A percentile compares a stretch with the other conserved stretches of the same genome.
These are phyloP conservation scores for Clarias platycephalus DNA, from an alignment of 2,797 vertebrate genomes.

Conservation along the genomic window DNA sequence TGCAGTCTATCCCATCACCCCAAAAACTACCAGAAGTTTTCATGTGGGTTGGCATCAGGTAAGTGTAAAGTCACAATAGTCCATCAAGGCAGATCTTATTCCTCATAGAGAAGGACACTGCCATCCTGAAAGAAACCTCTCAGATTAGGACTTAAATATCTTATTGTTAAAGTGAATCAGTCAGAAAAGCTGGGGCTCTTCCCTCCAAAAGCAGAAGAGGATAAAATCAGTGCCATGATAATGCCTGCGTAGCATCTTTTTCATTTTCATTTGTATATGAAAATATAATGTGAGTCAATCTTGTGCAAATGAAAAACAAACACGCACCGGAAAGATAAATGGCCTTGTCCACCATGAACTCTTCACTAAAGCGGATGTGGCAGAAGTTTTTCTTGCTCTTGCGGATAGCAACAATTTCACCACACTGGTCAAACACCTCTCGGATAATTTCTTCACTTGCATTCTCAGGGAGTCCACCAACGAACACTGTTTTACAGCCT, in stretches of 20 bases:
- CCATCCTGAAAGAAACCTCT: background rate
- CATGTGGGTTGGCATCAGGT: background rate
- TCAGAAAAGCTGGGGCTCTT: background rate
- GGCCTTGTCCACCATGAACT: constrained; percentile 91
- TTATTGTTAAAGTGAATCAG: background rate
- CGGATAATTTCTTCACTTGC: constrained; percentile 86
- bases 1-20: background rate
- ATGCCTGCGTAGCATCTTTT: background rate
- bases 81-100: background rate
- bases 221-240: background rate
- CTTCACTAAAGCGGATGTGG: constrained; percentile 86
- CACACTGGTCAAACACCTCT: constrained; percentile 87
- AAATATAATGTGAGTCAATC: background rate
- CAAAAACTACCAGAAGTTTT: background rate
- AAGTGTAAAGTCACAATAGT: background rate
- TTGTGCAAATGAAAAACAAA: background rate
- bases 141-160: background rate
- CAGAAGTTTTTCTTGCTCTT: constrained; percentile 94
- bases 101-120: background rate
- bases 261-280: background rate
- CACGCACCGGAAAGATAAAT: constrained; percentile 85
- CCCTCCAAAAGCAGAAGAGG: background rate
- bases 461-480: constrained; percentile 87
- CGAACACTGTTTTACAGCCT: constrained; percentile 87
- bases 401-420: constrained; percentile 85